phyloP scores from a whole-genome alignment of 1,140 invertebrate genomes.

The Spodoptera frugiperda region DNA sequence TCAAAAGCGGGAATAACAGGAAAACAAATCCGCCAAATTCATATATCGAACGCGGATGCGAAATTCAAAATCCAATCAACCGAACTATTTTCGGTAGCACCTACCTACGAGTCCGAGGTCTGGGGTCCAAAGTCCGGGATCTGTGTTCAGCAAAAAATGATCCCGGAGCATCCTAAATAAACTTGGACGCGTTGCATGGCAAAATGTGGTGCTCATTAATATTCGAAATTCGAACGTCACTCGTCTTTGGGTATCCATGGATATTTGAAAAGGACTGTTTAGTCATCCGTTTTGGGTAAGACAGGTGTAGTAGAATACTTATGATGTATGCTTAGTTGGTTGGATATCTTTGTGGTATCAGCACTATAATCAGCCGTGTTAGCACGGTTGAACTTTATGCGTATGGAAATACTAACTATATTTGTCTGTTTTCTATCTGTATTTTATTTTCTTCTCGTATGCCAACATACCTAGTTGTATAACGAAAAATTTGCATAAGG shows the following conservation, averaged over 20 bases:
- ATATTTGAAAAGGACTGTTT: slow-evolving; percentile 36
- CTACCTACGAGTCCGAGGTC: neutral
- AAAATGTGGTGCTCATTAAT: slow-evolving; percentile 53
- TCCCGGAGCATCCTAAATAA: slow-evolving; percentile 51
- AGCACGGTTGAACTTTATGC: no score
- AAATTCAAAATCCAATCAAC: slow-evolving; percentile 48
- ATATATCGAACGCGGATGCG: slow-evolving; percentile 22
- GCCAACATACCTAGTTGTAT: no score
- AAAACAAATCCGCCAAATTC: slow-evolving; percentile 36
- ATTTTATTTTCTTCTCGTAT: no score
- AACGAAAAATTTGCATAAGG: no score
- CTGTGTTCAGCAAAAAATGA: slow-evolving; percentile 48
- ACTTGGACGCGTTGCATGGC: slow-evolving; percentile 51
- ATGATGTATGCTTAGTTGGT: neutral
- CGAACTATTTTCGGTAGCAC: slow-evolving; percentile 47
- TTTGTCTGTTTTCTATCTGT: no score
- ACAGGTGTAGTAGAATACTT: neutral
- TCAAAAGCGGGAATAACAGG: neutral
- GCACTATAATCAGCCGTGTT: neutral
- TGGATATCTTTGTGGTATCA: neutral
- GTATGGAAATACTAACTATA: no score
- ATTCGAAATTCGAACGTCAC: slow-evolving; percentile 51
- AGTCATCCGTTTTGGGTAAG: neutral
- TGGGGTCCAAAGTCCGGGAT: slow-evolving; percentile 18
- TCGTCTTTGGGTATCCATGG: slow-evolving; percentile 38